phyloP scores from a whole-genome alignment of 2,797 vertebrate genomes.

The Tapera naevia region DNA sequence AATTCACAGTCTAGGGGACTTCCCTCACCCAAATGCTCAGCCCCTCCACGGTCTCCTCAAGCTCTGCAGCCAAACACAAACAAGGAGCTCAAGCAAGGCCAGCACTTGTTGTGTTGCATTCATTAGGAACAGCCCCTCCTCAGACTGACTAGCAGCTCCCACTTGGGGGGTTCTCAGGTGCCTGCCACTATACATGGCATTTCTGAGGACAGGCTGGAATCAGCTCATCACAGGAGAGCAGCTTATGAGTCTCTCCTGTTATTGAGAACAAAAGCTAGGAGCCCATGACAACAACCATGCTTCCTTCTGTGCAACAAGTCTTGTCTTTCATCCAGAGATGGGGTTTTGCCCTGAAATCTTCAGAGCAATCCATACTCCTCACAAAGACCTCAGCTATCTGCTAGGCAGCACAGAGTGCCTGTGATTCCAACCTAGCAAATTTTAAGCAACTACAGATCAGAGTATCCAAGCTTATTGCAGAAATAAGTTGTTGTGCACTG shows the following conservation, averaged over 20 bases:
- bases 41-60: neutral
- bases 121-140: neutral
- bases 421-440: neutral
- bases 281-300: rapidly evolving
- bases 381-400: neutral
- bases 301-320: neutral
- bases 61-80: neutral
- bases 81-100: neutral
- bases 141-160: neutral
- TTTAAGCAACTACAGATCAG: neutral
- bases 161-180: neutral
- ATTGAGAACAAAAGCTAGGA: neutral
- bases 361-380: neutral
- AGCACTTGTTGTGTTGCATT: neutral
- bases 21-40: neutral
- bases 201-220: neutral
- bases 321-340: neutral
- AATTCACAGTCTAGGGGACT: neutral
- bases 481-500: neutral
- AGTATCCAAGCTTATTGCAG: neutral
- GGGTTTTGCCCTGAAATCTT: slow-evolving; percentile 7
- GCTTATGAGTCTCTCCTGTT: neutral
- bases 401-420: neutral
- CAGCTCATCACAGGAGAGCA: neutral
- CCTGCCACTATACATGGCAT: neutral